phyloP scores from a whole-genome alignment of 2,797 vertebrate genomes.

The Stomatorhinus walkeri region DNA sequence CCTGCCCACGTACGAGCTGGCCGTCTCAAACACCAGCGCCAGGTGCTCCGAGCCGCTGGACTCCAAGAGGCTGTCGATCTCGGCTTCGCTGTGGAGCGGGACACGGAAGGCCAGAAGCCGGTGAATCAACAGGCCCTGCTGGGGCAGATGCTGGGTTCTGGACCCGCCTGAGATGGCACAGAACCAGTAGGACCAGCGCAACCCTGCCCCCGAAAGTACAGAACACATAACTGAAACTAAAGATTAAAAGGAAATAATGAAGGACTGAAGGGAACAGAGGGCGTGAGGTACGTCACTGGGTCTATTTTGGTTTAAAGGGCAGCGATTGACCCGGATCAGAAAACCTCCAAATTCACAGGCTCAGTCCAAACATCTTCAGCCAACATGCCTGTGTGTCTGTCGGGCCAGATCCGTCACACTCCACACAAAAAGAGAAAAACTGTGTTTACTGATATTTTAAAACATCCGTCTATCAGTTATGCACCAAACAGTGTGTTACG shows the following conservation, averaged over 20 bases:
- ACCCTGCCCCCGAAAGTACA: neutral
- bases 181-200: neutral
- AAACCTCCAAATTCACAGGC: neutral
- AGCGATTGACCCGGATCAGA: neutral
- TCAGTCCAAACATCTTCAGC: neutral
- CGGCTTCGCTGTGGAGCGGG: conserved; percentile 56
- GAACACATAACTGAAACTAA: neutral
- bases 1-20: conserved; percentile 72
- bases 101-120: neutral
- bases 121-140: neutral
- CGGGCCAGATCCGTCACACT: neutral
- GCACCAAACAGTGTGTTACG: neutral
- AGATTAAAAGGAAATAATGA: neutral
- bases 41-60: conserved; percentile 64
- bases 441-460: neutral
- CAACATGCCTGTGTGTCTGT: neutral
- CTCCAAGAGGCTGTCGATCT: conserved; percentile 72
- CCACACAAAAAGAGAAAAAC: neutral
- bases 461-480: neutral
- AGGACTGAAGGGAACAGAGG: neutral
- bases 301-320: neutral
- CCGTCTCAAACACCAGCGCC: conserved; percentile 78
- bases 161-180: neutral
- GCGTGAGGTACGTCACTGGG: neutral
- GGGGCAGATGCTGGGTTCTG: neutral